A percentile compares a stretch with the other conserved stretches of the same genome.
phyloP scores from a whole-genome alignment of 2,113 vertebrate species.

The Eolophus roseicapilla region DNA sequence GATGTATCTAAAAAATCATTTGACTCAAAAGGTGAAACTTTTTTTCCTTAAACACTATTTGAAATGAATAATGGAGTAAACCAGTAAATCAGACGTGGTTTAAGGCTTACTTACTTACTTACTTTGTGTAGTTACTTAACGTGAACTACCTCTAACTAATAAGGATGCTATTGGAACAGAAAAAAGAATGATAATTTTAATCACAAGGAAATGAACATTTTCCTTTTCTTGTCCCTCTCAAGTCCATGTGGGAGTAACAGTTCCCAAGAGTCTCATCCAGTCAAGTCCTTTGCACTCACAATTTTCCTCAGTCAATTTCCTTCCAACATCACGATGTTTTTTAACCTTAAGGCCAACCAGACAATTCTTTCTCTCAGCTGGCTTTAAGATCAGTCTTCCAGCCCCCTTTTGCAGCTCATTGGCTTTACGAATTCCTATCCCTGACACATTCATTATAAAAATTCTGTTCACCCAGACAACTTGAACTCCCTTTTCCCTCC shows the following conservation, averaged over 20 bases:
- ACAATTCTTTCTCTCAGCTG: background rate
- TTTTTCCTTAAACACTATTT: background rate
- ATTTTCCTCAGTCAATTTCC: conserved; percentile 23
- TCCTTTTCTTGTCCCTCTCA: background rate
- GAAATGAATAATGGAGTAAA: background rate
- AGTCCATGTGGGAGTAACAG: background rate
- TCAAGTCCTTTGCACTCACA: background rate
- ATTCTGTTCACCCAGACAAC: background rate
- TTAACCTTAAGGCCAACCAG: background rate
- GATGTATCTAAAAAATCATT: background rate
- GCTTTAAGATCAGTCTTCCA: background rate
- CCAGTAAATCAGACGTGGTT: background rate
- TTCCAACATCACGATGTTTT: background rate
- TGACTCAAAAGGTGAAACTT: background rate
- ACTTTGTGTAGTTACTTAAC: background rate
- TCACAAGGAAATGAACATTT: background rate
- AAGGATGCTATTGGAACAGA: background rate
- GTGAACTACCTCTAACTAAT: background rate
- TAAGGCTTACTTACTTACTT: background rate
- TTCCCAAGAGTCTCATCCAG: conserved; percentile 2
- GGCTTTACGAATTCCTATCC: background rate
- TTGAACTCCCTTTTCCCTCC: background rate
- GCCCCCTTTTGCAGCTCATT: background rate
- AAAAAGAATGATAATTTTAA: background rate
- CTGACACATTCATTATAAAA: background rate